phyloP scores from a whole-genome alignment of 2,797 vertebrate species.

The Iguana delicatissima region DNA sequence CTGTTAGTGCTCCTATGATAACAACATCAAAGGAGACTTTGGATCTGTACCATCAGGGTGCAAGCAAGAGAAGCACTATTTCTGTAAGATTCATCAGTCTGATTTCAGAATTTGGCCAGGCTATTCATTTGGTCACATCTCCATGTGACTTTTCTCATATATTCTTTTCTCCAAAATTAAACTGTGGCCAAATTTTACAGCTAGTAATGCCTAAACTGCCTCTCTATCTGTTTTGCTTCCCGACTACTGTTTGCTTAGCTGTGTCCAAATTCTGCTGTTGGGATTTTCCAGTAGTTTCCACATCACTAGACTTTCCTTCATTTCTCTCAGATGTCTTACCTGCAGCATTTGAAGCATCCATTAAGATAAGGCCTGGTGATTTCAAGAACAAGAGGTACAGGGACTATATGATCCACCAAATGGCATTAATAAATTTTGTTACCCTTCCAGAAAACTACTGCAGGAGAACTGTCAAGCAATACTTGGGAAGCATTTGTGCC shows the following conservation, averaged over 20 bases:
- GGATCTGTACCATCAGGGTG: background rate
- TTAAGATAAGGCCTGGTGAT: background rate
- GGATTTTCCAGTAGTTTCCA: background rate
- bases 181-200: background rate
- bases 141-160: background rate
- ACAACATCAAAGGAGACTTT: background rate
- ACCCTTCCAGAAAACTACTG: background rate
- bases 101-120: background rate
- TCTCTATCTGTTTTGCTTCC: background rate
- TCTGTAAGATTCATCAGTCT: background rate
- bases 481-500: background rate
- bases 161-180: background rate
- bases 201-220: background rate
- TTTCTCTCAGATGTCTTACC: background rate
- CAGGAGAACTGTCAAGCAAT: slow-evolving; percentile 8
- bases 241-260: background rate
- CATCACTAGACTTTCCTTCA: background rate
- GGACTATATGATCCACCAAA: background rate
- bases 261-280: background rate
- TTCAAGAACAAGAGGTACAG: background rate
- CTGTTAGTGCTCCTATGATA: background rate
- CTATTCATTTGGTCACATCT: background rate
- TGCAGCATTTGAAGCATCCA: background rate
- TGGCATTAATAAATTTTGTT: background rate
- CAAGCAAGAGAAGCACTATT: background rate